A percentile compares a stretch with the other conserved stretches of the same genome.
Evolutionary conservation across 1,140 invertebrate genomes (phyloP).

Genomic region (Augochlora pura): DNA sequence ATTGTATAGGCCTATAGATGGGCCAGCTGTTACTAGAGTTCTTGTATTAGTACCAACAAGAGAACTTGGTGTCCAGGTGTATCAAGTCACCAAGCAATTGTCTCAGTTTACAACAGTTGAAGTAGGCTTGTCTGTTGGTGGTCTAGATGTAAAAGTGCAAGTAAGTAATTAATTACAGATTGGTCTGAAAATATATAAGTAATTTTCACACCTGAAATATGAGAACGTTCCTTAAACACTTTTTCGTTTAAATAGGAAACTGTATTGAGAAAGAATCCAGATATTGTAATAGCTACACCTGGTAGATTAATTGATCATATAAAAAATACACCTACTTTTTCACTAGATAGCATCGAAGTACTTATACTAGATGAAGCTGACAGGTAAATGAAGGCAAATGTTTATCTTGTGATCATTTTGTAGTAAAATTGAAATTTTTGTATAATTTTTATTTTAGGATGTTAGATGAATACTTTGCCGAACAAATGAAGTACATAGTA

Average conservation of each 20-base stretch:
- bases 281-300: constrained; percentile 98
- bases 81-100: constrained; percentile 95
- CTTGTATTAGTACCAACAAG: constrained; percentile 97
- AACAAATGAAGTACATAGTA: constrained; percentile 98
- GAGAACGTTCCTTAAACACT: constrained; percentile 20
- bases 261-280: constrained; percentile 93
- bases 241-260: constrained; percentile 84
- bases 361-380: constrained; percentile 97
- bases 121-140: constrained; percentile 92
- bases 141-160: constrained; percentile 95
- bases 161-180: constrained; percentile 69
- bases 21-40: constrained; percentile 89
- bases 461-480: constrained; percentile 98
- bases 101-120: constrained; percentile 93
- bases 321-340: constrained; percentile 96
- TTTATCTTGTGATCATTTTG: constrained; percentile 35
- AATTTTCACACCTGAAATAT: background rate
- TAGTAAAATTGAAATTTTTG: constrained; percentile 23
- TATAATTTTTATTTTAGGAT: constrained; percentile 84
- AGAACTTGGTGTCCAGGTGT: constrained; percentile 97
- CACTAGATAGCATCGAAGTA: constrained; percentile 94
- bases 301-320: constrained; percentile 98
- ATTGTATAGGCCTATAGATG: constrained; percentile 86
- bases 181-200: background rate
- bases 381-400: constrained; percentile 80